Conservation (phyloP, 2,797 vertebrate species). For the Eupleurogrammus muticus region DNA sequence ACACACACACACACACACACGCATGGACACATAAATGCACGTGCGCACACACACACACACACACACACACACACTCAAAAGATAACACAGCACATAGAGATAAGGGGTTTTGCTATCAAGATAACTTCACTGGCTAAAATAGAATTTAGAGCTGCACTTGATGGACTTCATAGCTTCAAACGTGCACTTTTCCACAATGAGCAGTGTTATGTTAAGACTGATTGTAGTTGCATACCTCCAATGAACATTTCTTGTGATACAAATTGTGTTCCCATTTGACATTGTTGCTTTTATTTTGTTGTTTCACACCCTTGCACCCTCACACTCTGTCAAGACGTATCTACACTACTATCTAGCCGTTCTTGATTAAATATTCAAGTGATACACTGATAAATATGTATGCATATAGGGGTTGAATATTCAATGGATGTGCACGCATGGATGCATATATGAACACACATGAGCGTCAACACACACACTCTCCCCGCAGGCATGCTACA, state of each 20-base stretch:
- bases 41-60: conserved; percentile 1
- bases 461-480: conserved; percentile 28
- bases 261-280: conserved; percentile 13
- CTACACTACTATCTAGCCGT: conserved; percentile 10
- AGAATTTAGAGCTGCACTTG: conserved; percentile 32
- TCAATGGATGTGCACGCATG: conserved; percentile 34
- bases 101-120: conserved; percentile 45
- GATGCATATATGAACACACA: conserved; percentile 44
- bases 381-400: conserved; percentile 49
- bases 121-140: conserved; percentile 56
- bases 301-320: conserved; percentile 5
- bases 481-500: conserved; percentile 33
- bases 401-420: conserved; percentile 44
- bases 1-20: conserved; percentile 6
- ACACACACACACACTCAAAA: conserved; percentile 34
- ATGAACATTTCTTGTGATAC: not conserved
- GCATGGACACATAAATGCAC: not conserved
- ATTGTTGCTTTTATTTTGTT: conserved; percentile 27
- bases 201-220: conserved; percentile 4
- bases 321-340: conserved; percentile 24
- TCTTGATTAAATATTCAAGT: conserved; percentile 56
- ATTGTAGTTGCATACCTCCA: not conserved
- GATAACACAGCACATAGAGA: conserved; percentile 50
- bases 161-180: conserved; percentile 30
- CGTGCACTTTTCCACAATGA: not conserved